Conservation (phyloP, 2,888 invertebrate species). For the Spisula subtruncata region DNA sequence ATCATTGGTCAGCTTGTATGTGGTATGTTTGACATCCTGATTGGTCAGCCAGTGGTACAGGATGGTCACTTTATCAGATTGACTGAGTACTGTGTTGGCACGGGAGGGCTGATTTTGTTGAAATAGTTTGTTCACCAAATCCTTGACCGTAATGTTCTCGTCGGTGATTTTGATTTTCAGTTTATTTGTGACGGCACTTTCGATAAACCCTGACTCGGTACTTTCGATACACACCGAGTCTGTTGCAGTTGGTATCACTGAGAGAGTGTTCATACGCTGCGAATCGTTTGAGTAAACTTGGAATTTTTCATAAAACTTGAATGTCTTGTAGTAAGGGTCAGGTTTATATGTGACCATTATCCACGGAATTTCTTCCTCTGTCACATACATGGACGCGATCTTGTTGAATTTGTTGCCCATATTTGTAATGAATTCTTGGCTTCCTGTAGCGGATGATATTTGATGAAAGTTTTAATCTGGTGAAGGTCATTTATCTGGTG, state of each 20-base stretch:
- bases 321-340: not conserved
- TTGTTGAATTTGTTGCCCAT: slow-evolving; percentile 9
- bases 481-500: no score
- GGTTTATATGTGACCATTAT: slow-evolving; percentile 51
- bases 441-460: not conserved
- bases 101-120: slow-evolving; percentile 2
- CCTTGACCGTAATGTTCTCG: slow-evolving; percentile 5
- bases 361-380: slow-evolving; percentile 14
- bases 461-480: not conserved
- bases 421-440: not conserved
- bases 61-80: slow-evolving; percentile 45
- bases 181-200: not conserved
- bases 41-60: slow-evolving; percentile 55
- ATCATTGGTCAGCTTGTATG: slow-evolving; percentile 39
- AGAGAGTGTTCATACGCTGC: not conserved
- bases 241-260: slow-evolving; percentile 30
- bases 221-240: not conserved
- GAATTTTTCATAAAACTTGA: slow-evolving; percentile 21
- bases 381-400: not conserved
- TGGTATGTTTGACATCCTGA: slow-evolving; percentile 32
- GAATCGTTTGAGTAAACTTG: slow-evolving; percentile 39
- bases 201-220: no score
- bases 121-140: slow-evolving; percentile 28
- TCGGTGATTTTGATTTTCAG: not conserved
- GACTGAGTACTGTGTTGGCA: not conserved